These are phyloP conservation scores for Sakesphorus luctuosus DNA, from an alignment of 2,113 vertebrate species.

Conservation along the genomic window DNA sequence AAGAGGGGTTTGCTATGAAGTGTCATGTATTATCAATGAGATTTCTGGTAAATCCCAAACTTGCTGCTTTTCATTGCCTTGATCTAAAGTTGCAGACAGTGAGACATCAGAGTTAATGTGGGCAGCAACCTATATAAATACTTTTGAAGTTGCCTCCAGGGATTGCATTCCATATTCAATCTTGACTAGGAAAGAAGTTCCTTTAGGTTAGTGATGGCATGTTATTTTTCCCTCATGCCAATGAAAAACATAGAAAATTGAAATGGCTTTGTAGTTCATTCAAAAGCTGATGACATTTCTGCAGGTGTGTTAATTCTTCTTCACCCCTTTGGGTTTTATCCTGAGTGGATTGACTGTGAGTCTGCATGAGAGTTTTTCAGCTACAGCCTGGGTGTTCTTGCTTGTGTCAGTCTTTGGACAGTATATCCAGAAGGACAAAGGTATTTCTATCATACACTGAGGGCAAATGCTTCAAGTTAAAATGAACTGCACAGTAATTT, in stretches of 20 bases:
- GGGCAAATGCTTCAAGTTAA: not conserved
- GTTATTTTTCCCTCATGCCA: not conserved
- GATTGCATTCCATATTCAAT: not conserved
- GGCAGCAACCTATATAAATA: constrained; percentile 42
- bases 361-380: not conserved
- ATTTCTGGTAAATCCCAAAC: not conserved
- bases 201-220: not conserved
- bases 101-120: not conserved
- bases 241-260: not conserved
- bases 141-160: not conserved
- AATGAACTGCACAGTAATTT: not conserved
- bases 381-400: not conserved
- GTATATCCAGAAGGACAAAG: not conserved
- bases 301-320: not conserved
- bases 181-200: not conserved
- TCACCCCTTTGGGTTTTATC: not conserved
- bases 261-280: not conserved
- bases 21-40: not conserved
- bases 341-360: not conserved
- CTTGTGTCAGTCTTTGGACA: not conserved
- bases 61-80: not conserved
- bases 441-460: not conserved
- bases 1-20: not conserved
- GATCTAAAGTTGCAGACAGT: not conserved
- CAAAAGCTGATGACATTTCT: not conserved